phyloP scores from a whole-genome alignment of 2,888 invertebrate genomes.

The Rotaria magnacalcarata region DNA sequence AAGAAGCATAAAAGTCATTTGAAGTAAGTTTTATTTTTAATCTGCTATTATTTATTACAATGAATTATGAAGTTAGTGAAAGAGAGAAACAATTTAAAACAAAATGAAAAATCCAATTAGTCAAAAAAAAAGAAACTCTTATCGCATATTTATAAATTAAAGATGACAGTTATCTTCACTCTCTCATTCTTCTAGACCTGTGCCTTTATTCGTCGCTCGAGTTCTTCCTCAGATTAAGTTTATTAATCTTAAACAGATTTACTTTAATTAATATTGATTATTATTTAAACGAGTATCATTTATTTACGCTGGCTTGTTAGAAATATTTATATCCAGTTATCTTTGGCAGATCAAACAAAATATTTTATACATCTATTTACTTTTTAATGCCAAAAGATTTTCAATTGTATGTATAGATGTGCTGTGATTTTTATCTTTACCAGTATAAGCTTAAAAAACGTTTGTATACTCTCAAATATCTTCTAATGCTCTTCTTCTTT shows the following conservation, averaged over 20 bases:
- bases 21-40: not conserved
- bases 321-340: slow-evolving; percentile 18
- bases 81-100: not conserved
- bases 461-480: not conserved
- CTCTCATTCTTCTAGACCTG: slow-evolving; percentile 12
- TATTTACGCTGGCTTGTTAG: slow-evolving; percentile 7
- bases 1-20: slow-evolving; percentile 34
- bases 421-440: slow-evolving; percentile 26
- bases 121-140: too few species aligned
- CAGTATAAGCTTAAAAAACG: not conserved
- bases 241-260: slow-evolving; percentile 6
- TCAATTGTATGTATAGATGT: slow-evolving; percentile 28
- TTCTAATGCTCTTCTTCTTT: not conserved
- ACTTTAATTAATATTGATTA: slow-evolving; percentile 19
- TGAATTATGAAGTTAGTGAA: not conserved
- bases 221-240: slow-evolving; percentile 26
- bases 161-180: not conserved
- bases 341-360: slow-evolving; percentile 12
- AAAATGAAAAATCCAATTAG: not conserved
- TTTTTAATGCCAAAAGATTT: not conserved
- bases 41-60: not conserved
- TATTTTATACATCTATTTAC: not conserved
- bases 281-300: slow-evolving; percentile 22
- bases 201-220: slow-evolving; percentile 21
- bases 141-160: not conserved